A percentile compares a stretch with the other conserved stretches of the same genome.
These are phyloP conservation scores for Sebastes steindachneri DNA, from an alignment of 2,797 vertebrate genomes.

Conservation along the genomic window DNA sequence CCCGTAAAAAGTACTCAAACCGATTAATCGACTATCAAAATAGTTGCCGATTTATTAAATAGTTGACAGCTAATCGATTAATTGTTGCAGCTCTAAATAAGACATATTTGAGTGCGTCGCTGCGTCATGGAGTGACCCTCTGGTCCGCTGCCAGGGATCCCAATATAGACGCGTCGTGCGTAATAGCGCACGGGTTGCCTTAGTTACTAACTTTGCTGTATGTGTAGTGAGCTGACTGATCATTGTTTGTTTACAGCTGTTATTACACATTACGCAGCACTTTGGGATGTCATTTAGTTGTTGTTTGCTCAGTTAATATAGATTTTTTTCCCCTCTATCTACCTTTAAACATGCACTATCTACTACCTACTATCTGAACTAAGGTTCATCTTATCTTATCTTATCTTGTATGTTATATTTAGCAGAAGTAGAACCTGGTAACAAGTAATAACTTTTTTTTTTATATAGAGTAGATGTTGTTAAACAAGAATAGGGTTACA, in stretches of 20 bases:
- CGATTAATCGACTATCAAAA: no score
- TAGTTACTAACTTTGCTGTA: conserved; percentile 53
- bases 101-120: conserved; percentile 61
- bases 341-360: no score
- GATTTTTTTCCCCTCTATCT: no score
- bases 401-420: background rate
- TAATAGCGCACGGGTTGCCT: conserved; percentile 65
- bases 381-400: no score
- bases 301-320: background rate
- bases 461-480: background rate
- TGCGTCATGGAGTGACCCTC: conserved; percentile 84
- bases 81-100: no score
- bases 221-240: conserved; percentile 30
- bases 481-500: no score
- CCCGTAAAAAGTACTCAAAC: no score
- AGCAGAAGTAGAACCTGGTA: no score
- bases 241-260: conserved; percentile 50
- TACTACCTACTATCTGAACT: no score
- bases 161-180: conserved; percentile 67
- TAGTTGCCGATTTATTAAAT: no score
- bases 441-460: no score
- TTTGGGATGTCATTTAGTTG: background rate
- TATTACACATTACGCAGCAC: background rate
- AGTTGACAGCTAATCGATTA: no score
- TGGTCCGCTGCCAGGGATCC: conserved; percentile 66